Percentiles rank a stretch among this genome's conserved stretches.
These are phyloP conservation scores for Vultur gryphus DNA, from an alignment of 2,797 vertebrate genomes.

Conservation along the genomic window DNA sequence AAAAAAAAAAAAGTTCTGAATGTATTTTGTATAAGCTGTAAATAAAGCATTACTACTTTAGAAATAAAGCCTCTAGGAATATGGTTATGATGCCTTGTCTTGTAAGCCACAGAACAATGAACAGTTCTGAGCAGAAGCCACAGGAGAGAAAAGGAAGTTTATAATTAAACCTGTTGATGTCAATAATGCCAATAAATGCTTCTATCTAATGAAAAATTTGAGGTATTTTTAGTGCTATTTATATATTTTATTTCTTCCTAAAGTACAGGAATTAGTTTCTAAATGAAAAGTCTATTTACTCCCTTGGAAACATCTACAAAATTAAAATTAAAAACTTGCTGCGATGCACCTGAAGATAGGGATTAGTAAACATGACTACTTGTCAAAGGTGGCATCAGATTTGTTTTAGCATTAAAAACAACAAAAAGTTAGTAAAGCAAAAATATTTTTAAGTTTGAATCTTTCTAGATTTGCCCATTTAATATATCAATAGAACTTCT, in stretches of 20 bases:
- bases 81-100: constrained; percentile 49
- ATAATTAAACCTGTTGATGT: constrained; percentile 56
- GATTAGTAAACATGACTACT: constrained; percentile 59
- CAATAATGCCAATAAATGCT: constrained; percentile 67
- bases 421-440: constrained; percentile 53
- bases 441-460: constrained; percentile 62
- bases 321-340: constrained; percentile 61
- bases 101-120: not conserved
- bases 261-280: constrained; percentile 75
- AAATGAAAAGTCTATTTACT: constrained; percentile 67
- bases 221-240: constrained; percentile 83
- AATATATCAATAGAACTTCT: constrained; percentile 69
- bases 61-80: constrained; percentile 64
- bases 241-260: constrained; percentile 76
- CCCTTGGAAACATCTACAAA: constrained; percentile 71
- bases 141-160: constrained; percentile 64
- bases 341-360: constrained; percentile 51
- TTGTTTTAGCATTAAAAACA: constrained; percentile 52
- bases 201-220: constrained; percentile 77
- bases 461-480: constrained; percentile 69
- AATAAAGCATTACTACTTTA: constrained; percentile 44
- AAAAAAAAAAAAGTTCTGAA: constrained; percentile 39
- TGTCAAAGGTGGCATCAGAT: constrained; percentile 68
- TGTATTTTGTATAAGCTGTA: constrained; percentile 45
- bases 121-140: constrained; percentile 53